These are phyloP conservation scores for Alethe diademata DNA, from an alignment of 2,113 vertebrate genomes.

Conservation along the genomic window DNA sequence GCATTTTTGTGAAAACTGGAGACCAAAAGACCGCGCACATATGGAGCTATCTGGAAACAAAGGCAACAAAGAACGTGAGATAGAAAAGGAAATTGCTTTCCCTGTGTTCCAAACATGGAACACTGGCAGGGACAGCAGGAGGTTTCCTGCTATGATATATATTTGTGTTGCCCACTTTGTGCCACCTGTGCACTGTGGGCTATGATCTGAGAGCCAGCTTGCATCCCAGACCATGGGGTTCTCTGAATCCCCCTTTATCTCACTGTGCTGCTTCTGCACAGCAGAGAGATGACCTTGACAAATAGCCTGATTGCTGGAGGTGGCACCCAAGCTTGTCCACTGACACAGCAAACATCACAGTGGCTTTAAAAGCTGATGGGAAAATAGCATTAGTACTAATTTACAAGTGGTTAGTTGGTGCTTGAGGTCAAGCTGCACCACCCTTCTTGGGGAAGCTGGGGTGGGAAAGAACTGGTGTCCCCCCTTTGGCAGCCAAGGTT, in stretches of 20 bases:
- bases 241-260: background rate
- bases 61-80: background rate
- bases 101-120: accelerated
- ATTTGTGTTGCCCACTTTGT: background rate
- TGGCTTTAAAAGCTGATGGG: background rate
- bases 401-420: background rate
- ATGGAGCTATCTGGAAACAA: background rate
- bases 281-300: background rate
- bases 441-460: background rate
- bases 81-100: background rate
- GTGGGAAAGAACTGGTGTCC: background rate
- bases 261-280: background rate
- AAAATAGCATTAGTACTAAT: background rate
- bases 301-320: accelerated
- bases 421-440: background rate
- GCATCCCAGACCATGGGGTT: background rate
- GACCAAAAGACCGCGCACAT: background rate
- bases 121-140: accelerated
- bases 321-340: background rate
- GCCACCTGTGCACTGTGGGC: background rate
- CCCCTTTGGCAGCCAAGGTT: background rate
- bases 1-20: accelerated
- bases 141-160: background rate
- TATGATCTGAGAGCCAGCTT: background rate
- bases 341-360: background rate